These are phyloP conservation scores for Thermophis baileyi DNA, from an alignment of 2,113 vertebrate genomes.

Conservation along the genomic window DNA sequence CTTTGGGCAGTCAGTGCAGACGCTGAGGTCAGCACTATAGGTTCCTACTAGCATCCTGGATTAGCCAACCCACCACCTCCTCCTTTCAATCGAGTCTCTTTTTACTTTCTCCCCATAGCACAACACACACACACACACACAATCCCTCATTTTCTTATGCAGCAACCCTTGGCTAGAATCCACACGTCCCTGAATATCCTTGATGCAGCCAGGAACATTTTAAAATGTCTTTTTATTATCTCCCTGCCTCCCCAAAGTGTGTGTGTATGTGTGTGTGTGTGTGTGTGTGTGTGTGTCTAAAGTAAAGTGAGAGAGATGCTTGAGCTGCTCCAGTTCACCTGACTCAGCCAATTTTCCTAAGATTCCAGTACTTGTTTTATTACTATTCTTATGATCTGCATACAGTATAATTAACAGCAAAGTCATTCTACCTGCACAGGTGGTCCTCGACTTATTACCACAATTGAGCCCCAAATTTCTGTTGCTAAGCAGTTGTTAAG, in stretches of 20 bases:
- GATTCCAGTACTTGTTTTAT: not conserved
- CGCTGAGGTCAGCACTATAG: constrained; percentile 63
- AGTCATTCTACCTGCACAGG: not conserved
- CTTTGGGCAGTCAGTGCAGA: constrained; percentile 46
- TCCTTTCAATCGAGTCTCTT: not conserved
- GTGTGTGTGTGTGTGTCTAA: not conserved
- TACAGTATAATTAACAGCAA: not conserved
- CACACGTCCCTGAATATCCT: not conserved
- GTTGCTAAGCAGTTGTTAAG: not conserved
- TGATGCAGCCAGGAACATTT: not conserved
- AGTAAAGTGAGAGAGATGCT: not conserved
- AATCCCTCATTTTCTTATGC: not conserved
- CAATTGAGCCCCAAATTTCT: not conserved
- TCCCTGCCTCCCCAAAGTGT: too few species aligned
- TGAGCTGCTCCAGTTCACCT: not conserved
- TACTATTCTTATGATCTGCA: not conserved
- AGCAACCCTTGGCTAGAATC: not conserved
- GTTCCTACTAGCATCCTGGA: constrained; percentile 28
- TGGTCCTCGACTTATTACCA: not conserved
- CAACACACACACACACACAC: not conserved
- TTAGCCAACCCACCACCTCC: not conserved
- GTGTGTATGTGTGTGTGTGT: not conserved
- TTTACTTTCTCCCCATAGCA: not conserved
- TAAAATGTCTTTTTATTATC: not conserved
- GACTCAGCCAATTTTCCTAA: not conserved